A percentile compares a stretch with the other conserved stretches of the same genome.
phyloP scores from a whole-genome alignment of 2,113 vertebrate species.

The Morphnarchus princeps region DNA sequence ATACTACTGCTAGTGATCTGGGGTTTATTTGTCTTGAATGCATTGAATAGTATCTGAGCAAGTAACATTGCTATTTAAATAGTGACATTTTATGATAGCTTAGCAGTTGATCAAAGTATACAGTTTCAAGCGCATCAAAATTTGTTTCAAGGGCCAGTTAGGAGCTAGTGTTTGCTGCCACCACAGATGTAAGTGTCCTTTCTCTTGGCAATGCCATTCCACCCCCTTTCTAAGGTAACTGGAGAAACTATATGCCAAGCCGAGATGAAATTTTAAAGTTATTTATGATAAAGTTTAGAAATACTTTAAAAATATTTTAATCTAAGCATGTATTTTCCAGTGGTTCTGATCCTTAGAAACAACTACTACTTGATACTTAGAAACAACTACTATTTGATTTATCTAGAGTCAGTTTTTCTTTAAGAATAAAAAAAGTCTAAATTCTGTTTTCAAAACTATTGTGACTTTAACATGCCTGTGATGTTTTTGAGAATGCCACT shows the following conservation, averaged over 20 bases:
- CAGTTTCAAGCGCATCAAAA: not conserved
- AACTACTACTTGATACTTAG: not conserved
- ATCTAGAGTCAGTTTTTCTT: not conserved
- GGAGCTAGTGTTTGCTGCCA: not conserved
- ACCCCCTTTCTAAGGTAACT: not conserved
- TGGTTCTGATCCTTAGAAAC: not conserved
- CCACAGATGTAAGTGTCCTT: not conserved
- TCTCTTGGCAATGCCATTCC: not conserved
- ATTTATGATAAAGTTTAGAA: not conserved
- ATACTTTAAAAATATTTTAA: not conserved
- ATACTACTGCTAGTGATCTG: too few species aligned
- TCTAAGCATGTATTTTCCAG: not conserved
- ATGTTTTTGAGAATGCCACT: not conserved
- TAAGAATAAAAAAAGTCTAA: not conserved
- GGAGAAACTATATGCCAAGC: not conserved
- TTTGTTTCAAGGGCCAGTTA: not conserved
- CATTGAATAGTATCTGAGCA: not conserved
- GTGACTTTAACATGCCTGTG: not conserved
- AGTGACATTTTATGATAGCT: not conserved
- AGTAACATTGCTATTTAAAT: not conserved
- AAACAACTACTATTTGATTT: not conserved
- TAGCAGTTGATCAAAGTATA: not conserved
- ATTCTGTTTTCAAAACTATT: not conserved
- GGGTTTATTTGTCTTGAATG: not conserved
- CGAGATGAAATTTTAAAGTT: not conserved